Evolutionary conservation across 2,797 vertebrate genomes (phyloP), one percentile per base, ranked within the genome.

Genomic region (Tiaroga cobitis): DNA sequence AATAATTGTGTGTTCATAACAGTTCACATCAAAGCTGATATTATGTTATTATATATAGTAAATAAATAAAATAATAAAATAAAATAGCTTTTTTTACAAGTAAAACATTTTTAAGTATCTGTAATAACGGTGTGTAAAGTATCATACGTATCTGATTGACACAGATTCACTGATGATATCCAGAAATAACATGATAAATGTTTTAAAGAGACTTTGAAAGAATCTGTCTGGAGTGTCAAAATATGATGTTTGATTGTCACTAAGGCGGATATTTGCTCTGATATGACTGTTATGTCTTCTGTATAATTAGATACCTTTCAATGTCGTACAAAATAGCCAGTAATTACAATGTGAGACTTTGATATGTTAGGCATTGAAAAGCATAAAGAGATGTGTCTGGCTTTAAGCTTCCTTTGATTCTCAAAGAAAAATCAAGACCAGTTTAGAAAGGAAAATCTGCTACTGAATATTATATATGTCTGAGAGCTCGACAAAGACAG

Each of bases 391-490:
- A 87, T 56, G 2, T 54, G 61, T 73, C 68, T 79, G 74, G 29
- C n/a, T 61, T 43, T 21, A 46, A 34, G 32, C 49, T 15, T 34
- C 16, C 54, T 83, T 79, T 86, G 81, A 86, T 83, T 78, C 43
- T 65, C n/a, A 76, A 77, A 89, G 67, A 41, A 78, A 82, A 80
- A 29, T 83, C 79, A 85, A 87, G 51, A 68, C 65, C 37, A 59
- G 37, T 77, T 82, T 80, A 51, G 63, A 81, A 73, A 73, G 6
- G 49, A 69, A 70, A 67, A 39, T 80, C 63, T 26, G 39, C 41
- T 61, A 10, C 18, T 43, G 51, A 73, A 70, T 65, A 80, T 84
- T 49, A 61, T 70, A 69, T 46, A 84, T 67, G 11, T 54, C 67
- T 26, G 54, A 82, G 65, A 77, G 19, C 70, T 46, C 69, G 41